Conservation (phyloP, 2,888 invertebrate species). For the Timema cristinae region DNA sequence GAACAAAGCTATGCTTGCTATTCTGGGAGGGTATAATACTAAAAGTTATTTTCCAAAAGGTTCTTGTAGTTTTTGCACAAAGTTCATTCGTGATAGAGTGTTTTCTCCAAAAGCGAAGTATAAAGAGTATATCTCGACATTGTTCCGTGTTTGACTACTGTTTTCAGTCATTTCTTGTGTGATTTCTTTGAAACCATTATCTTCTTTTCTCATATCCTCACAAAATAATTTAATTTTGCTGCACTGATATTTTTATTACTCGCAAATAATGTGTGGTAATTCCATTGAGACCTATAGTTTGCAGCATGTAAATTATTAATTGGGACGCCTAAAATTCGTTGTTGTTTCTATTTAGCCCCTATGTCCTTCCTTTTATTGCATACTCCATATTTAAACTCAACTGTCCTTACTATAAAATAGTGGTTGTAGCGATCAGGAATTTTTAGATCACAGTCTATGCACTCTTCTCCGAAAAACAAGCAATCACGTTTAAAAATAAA, state of each 20-base stretch:
- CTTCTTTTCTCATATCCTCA: background rate
- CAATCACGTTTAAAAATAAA: background rate
- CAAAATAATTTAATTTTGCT: background rate
- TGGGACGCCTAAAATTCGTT: background rate
- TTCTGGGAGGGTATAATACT: background rate
- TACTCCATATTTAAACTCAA: background rate
- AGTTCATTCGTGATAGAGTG: background rate
- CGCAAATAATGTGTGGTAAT: background rate
- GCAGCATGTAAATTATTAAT: background rate
- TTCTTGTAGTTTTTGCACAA: background rate
- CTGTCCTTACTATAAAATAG: background rate
- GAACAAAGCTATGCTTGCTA: background rate
- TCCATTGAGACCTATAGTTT: background rate
- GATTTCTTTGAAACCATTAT: background rate
- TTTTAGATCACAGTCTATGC: background rate
- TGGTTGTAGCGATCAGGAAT: background rate
- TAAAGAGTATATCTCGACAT: background rate
- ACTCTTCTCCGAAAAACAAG: background rate
- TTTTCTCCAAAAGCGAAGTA: background rate
- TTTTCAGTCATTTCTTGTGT: constrained; percentile 5
- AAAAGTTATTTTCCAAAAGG: background rate
- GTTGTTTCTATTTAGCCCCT: background rate
- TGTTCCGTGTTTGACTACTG: background rate
- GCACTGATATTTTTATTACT: background rate
- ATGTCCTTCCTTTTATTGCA: background rate